Conservation (phyloP, 1,140 invertebrate genomes). For the Phocides pigmalion region DNA sequence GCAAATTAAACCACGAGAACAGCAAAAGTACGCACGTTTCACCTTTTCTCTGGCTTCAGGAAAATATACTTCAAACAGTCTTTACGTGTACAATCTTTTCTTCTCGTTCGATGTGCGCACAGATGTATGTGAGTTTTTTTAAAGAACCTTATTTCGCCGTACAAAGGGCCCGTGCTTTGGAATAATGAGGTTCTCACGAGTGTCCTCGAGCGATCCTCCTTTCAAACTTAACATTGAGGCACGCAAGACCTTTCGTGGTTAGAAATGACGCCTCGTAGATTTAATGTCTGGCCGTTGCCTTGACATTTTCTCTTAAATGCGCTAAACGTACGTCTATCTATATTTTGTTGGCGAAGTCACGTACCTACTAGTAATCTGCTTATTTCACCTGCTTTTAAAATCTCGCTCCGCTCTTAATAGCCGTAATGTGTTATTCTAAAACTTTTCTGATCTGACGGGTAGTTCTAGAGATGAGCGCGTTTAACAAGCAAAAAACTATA, state of each 20-base stretch:
- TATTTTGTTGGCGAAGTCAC: no score
- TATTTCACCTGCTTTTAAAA: no score
- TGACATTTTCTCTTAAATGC: slow-evolving; percentile 8
- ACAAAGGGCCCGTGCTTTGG: slow-evolving; percentile 76
- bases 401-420: no score
- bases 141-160: slow-evolving; percentile 79
- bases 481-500: no score
- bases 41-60: background rate
- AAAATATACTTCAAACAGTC: slow-evolving; percentile 10
- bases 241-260: slow-evolving; percentile 33
- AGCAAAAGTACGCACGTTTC: slow-evolving; percentile 22
- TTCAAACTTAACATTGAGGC: slow-evolving; percentile 70
- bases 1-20: slow-evolving; percentile 5
- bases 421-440: no score
- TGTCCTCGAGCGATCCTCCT: slow-evolving; percentile 59
- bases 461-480: no score
- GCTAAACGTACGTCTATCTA: background rate
- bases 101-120: slow-evolving; percentile 25
- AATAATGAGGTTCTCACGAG: slow-evolving; percentile 73
- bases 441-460: no score
- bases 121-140: slow-evolving; percentile 68
- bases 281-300: slow-evolving; percentile 17
- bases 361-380: no score
- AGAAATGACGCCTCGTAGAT: slow-evolving; percentile 13
- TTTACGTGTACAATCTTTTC: slow-evolving; percentile 28